Evolutionary conservation across 2,113 vertebrate genomes (phyloP).

Genomic region (Tetraodon nigroviridis): DNA sequence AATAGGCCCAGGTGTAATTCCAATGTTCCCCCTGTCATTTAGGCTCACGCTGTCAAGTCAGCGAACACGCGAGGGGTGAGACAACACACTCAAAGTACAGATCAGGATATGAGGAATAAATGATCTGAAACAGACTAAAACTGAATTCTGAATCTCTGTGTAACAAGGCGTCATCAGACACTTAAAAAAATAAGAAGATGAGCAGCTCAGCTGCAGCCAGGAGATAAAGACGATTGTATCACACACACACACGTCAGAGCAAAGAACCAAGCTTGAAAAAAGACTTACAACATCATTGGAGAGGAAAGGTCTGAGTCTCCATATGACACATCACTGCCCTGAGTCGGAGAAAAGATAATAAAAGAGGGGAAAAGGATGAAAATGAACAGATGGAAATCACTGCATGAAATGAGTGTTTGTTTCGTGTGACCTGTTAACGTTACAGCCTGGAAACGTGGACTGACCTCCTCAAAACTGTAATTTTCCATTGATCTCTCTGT

Average conservation of each 20-base stretch:
- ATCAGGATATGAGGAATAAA: too few species aligned
- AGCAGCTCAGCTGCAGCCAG: too few species aligned
- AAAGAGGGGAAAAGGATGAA: background rate
- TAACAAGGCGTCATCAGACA: too few species aligned
- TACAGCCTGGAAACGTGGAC: constrained; percentile 4
- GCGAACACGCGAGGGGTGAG: too few species aligned
- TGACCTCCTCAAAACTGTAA: constrained; percentile 65
- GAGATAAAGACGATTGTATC: too few species aligned
- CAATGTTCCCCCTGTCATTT: too few species aligned
- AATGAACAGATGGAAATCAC: background rate
- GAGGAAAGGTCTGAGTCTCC: constrained; percentile 63
- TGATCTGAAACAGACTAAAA: background rate
- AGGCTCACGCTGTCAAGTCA: too few species aligned
- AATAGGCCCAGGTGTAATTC: too few species aligned
- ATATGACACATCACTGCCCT: constrained; percentile 72
- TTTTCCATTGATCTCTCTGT: constrained; percentile 67
- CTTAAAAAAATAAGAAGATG: too few species aligned
- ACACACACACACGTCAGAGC: background rate
- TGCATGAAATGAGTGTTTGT: background rate
- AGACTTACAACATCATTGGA: constrained; percentile 67
- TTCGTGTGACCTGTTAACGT: background rate
- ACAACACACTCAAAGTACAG: too few species aligned
- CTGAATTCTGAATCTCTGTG: too few species aligned
- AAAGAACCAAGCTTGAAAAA: background rate
- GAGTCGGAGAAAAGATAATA: constrained; percentile 2